Percentiles rank a stretch among this genome's conserved stretches.
Conservation (phyloP, 2,113 vertebrate genomes). For the Zosterops japonicus region DNA sequence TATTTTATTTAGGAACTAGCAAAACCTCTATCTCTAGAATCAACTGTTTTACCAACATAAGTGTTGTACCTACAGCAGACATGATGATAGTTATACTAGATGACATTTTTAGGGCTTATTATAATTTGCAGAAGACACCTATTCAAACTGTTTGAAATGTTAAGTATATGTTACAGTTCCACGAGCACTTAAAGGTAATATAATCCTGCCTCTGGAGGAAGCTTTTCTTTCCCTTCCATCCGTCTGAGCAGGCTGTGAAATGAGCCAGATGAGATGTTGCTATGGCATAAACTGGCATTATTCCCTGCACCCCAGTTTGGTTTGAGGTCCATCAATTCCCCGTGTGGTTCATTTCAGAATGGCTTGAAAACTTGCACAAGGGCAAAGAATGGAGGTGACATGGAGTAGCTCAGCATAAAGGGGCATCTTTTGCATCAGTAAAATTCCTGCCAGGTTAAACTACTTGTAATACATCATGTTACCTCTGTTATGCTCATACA, state of each 20-base stretch:
- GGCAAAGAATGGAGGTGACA: background rate
- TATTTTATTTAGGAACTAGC: background rate
- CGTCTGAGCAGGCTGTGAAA: background rate
- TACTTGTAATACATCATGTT: background rate
- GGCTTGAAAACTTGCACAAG: background rate
- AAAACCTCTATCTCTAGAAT: background rate
- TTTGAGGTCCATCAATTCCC: background rate
- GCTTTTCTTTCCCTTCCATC: conserved; percentile 7
- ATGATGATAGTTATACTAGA: background rate
- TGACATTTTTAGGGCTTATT: conserved; percentile 31
- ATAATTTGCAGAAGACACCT: conserved; percentile 52
- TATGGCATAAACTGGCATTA: background rate
- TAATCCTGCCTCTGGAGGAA: conserved; percentile 33
- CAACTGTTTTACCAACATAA: background rate
- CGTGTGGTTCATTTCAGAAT: background rate
- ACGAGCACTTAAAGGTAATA: conserved; percentile 36
- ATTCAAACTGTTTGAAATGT: conserved; percentile 55
- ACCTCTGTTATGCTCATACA: background rate
- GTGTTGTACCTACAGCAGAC: background rate
- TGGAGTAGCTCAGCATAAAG: background rate
- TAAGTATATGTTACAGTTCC: conserved; percentile 46
- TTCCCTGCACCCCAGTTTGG: background rate
- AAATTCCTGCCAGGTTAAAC: background rate
- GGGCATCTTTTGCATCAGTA: background rate
- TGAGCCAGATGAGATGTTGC: background rate